phyloP scores from a whole-genome alignment of 2,888 invertebrate genomes.

The Toxonevra muliebris region DNA sequence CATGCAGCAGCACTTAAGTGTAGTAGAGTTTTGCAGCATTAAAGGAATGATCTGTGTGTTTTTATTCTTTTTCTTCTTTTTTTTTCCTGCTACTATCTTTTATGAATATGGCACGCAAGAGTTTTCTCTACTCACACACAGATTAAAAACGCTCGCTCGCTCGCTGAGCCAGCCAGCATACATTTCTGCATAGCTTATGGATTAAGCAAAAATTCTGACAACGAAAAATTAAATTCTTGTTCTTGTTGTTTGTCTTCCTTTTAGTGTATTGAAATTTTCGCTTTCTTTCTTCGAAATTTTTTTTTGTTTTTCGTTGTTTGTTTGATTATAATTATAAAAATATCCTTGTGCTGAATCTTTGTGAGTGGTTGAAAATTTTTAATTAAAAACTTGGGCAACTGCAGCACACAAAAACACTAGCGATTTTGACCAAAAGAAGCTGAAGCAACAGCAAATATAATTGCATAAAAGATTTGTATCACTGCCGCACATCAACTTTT shows the following conservation, averaged over 20 bases:
- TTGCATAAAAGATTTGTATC: too few relatives aligned
- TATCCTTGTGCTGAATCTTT: slow-evolving; percentile 15
- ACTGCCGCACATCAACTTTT: too few relatives aligned
- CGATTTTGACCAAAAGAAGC: too few relatives aligned
- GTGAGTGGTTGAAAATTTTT: background rate
- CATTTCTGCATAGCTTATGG: background rate
- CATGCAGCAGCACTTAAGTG: too few relatives aligned
- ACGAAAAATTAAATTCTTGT: slow-evolving; percentile 1
- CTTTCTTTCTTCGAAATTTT: background rate
- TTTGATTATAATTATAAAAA: background rate
- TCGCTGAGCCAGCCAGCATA: too few relatives aligned
- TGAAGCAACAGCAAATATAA: too few relatives aligned
- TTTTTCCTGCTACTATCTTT: background rate
- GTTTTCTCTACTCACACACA: too few relatives aligned
- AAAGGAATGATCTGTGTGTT: too few relatives aligned
- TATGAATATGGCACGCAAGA: too few relatives aligned
- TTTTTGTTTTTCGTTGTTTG: background rate
- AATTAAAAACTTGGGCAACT: background rate
- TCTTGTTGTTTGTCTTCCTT: background rate
- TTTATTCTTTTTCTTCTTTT: background rate
- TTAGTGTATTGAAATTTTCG: background rate
- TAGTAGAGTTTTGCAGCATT: too few relatives aligned
- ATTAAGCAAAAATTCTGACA: background rate
- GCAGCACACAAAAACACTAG: too few relatives aligned
- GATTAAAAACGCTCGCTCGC: too few relatives aligned